Evolutionary conservation across 2,888 invertebrate species (phyloP).

Genomic region (Ceramica pisi): DNA sequence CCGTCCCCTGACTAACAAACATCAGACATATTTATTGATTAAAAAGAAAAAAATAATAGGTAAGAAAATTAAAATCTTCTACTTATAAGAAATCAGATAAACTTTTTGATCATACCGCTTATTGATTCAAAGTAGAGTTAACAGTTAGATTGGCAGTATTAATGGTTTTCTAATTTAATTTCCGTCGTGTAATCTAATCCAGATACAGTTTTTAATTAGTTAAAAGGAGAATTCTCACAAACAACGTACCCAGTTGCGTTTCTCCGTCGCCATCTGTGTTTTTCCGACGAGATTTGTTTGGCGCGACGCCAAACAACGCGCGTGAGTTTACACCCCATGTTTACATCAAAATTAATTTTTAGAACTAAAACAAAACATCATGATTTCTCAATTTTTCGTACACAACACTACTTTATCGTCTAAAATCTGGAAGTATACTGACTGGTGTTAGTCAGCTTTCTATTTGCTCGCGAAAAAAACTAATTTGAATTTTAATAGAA

Average conservation of each 20-base stretch:
- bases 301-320: slow-evolving; percentile 73
- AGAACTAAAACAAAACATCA: slow-evolving; percentile 71
- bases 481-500: slow-evolving; percentile 89
- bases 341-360: slow-evolving; percentile 72
- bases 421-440: slow-evolving; percentile 83
- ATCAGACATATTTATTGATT: slow-evolving; percentile 23
- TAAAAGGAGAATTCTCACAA: slow-evolving; percentile 61
- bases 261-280: slow-evolving; percentile 81
- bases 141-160: slow-evolving; percentile 29
- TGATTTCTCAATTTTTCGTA: slow-evolving; percentile 72
- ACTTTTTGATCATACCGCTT: slow-evolving; percentile 46
- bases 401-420: slow-evolving; percentile 82
- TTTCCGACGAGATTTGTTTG: slow-evolving; percentile 71
- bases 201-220: slow-evolving; percentile 66
- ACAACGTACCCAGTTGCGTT: slow-evolving; percentile 72
- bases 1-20: slow-evolving; percentile 14
- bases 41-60: slow-evolving; percentile 19
- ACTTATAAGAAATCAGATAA: slow-evolving; percentile 40
- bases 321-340: slow-evolving; percentile 69
- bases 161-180: slow-evolving; percentile 59
- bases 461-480: slow-evolving; percentile 87
- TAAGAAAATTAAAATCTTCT: slow-evolving; percentile 25
- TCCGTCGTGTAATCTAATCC: slow-evolving; percentile 61
- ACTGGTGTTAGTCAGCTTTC: slow-evolving; percentile 79
- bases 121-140: slow-evolving; percentile 50